phyloP scores from a whole-genome alignment of 2,113 vertebrate species.

The Callaeas wilsoni region DNA sequence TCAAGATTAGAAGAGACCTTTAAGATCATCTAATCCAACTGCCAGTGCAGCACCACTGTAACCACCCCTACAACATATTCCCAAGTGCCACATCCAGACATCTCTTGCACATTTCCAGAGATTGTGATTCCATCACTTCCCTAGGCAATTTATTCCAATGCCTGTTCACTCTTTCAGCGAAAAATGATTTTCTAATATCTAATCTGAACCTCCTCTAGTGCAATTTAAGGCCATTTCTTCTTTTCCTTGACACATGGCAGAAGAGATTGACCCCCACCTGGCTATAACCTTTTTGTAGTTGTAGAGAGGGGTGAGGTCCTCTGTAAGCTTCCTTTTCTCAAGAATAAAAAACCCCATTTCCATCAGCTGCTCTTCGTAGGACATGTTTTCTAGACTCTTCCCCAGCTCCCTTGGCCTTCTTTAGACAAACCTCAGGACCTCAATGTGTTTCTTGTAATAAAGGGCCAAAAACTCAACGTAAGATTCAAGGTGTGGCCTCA shows the following conservation, averaged over 20 bases:
- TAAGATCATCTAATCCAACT: background rate
- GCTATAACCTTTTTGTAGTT: background rate
- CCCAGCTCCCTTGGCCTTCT: background rate
- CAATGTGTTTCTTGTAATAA: background rate
- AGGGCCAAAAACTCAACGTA: background rate
- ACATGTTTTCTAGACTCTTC: background rate
- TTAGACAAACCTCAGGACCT: background rate
- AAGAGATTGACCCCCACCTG: background rate
- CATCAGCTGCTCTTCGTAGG: background rate
- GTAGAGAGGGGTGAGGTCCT: background rate
- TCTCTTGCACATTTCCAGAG: background rate
- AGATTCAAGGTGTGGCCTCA: background rate
- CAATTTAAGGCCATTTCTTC: background rate
- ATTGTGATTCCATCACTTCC: background rate
- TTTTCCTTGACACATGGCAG: background rate
- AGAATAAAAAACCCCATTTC: background rate
- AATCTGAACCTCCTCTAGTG: background rate
- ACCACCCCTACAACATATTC: background rate
- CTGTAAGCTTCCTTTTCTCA: background rate
- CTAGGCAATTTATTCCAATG: background rate
- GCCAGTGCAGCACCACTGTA: background rate
- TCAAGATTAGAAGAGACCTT: background rate
- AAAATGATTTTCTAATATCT: background rate
- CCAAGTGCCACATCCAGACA: background rate
- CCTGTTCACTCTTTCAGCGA: background rate